phyloP scores from a whole-genome alignment of 2,888 invertebrate genomes.

The Germaria angustata region DNA sequence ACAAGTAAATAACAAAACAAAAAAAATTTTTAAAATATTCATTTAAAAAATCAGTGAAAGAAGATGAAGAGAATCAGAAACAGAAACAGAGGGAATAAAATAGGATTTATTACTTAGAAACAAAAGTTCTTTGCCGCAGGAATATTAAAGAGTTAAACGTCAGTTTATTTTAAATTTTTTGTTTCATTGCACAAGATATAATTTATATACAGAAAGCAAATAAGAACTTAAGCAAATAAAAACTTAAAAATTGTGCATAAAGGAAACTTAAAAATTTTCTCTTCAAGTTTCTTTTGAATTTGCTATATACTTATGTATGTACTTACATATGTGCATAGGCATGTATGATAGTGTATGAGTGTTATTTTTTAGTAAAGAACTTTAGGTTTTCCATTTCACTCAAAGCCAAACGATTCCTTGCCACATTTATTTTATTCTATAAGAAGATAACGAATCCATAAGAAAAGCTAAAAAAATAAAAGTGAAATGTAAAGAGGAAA shows the following conservation, averaged over 20 bases:
- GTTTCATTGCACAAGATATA: too few species aligned
- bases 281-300: not conserved
- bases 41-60: not conserved
- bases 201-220: too few species aligned
- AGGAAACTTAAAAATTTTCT: too few species aligned
- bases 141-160: constrained; percentile 8
- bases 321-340: not conserved
- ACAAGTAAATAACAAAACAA: constrained; percentile 34
- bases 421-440: too few species aligned
- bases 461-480: not conserved
- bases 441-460: not conserved
- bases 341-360: not conserved
- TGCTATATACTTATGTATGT: not conserved
- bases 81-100: not conserved
- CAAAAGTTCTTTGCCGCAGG: not conserved
- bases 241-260: too few species aligned
- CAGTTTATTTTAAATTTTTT: too few species aligned
- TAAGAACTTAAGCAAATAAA: too few species aligned
- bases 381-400: constrained; percentile 4
- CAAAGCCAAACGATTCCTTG: constrained; percentile 3
- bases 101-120: constrained; percentile 18
- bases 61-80: not conserved
- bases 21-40: constrained; percentile 28
- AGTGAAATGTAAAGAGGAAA: not conserved
- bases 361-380: constrained; percentile 2